Evolutionary conservation across 2,888 invertebrate genomes (phyloP).

Genomic region (Acronicta psi): DNA sequence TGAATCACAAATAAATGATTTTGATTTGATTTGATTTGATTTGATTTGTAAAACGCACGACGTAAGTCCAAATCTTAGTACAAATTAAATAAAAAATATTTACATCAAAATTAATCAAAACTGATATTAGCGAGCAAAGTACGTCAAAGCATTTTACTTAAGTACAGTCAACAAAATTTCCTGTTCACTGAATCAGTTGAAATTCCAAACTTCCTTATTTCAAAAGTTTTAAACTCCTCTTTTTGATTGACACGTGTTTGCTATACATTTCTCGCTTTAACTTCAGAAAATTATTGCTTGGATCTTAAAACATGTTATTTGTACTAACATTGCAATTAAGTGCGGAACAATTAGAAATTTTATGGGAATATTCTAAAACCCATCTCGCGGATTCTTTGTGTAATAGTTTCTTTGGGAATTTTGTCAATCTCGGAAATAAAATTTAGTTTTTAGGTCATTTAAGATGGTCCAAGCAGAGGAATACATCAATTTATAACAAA

Average conservation of each 20-base stretch:
- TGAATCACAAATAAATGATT: too few relatives aligned
- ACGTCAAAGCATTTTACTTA: conserved; percentile 23
- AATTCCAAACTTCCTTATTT: conserved; percentile 8
- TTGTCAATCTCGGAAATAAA: conserved; percentile 46
- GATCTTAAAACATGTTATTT: conserved; percentile 2
- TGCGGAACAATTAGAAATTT: conserved; percentile 27
- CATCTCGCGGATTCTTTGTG: conserved; percentile 29
- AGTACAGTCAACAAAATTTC: conserved; percentile 8
- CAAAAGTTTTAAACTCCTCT: background rate
- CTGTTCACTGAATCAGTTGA: background rate
- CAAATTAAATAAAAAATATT: too few relatives aligned
- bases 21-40: too few relatives aligned
- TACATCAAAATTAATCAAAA: conserved; percentile 1
- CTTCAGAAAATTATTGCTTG: background rate
- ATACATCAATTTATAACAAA: too few relatives aligned
- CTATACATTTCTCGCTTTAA: background rate
- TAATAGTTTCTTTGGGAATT: conserved; percentile 51
- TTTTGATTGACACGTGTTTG: background rate
- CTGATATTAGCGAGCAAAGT: conserved; percentile 1
- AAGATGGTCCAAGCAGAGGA: conserved; percentile 6
- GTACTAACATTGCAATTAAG: conserved; percentile 24
- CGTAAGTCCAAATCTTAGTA: too few relatives aligned
- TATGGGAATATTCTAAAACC: conserved; percentile 34
- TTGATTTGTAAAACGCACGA: too few relatives aligned
- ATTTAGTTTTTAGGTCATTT: conserved; percentile 33